Conservation (phyloP, 2,888 invertebrate genomes). For the Lumbricus terrestris region DNA sequence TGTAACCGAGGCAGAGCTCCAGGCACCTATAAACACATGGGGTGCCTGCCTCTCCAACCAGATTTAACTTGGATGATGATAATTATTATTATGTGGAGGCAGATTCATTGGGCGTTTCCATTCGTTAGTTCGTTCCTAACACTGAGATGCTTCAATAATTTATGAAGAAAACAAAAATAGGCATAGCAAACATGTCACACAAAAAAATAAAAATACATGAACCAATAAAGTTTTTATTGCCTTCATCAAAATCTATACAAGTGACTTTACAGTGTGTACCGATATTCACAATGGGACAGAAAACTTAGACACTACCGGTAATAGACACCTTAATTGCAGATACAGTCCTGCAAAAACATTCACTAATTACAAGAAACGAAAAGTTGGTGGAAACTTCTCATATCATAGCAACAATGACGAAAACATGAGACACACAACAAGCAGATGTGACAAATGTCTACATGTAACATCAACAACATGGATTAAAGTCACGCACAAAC, state of each 20-base stretch:
- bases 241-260: not conserved
- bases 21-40: too few species aligned
- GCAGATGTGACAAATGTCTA: not conserved
- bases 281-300: not conserved
- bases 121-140: not conserved
- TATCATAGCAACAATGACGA: not conserved
- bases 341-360: not conserved
- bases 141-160: not conserved
- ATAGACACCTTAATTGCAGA: too few species aligned
- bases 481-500: not conserved
- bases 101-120: too few species aligned
- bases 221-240: not conserved
- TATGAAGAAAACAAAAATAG: not conserved
- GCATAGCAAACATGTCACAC: too few species aligned
- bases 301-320: not conserved
- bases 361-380: not conserved
- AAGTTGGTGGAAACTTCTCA: not conserved
- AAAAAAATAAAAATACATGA: not conserved
- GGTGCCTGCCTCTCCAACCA: too few species aligned
- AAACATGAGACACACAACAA: not conserved
- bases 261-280: not conserved
- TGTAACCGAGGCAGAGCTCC: too few species aligned
- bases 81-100: too few species aligned
- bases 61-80: too few species aligned
- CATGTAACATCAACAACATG: not conserved